Percentiles rank a stretch among this genome's conserved stretches.
Evolutionary conservation across 1,140 invertebrate genomes (phyloP).

Genomic region (Diorhabda carinulata): DNA sequence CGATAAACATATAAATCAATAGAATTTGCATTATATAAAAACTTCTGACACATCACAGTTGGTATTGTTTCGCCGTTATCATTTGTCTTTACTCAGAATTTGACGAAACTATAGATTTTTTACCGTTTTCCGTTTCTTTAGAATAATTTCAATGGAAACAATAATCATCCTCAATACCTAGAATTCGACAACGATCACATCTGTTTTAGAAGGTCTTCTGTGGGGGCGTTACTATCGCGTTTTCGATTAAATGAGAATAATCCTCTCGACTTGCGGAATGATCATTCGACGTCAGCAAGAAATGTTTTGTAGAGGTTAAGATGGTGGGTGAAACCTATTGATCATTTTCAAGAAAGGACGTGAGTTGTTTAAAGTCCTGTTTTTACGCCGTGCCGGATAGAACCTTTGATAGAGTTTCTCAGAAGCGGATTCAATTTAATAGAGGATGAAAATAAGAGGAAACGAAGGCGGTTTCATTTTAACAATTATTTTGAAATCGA

Average conservation of each 20-base stretch:
- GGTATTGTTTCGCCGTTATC: too few species aligned
- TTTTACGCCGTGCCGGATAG: background rate
- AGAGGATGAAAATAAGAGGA: too few species aligned
- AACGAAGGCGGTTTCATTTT: too few species aligned
- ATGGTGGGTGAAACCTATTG: background rate
- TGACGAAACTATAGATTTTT: too few species aligned
- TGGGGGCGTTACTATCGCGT: background rate
- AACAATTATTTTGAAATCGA: too few species aligned
- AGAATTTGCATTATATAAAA: too few species aligned
- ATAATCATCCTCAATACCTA: too few species aligned
- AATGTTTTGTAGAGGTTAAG: background rate
- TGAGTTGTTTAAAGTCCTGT: slow-evolving; percentile 2
- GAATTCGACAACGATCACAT: background rate
- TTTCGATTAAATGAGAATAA: background rate
- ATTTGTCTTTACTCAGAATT: too few species aligned
- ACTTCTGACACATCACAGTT: too few species aligned
- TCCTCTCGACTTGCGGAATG: background rate
- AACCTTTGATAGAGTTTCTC: background rate
- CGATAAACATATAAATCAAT: too few species aligned
- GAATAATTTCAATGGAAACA: too few species aligned
- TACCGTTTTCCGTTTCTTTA: too few species aligned
- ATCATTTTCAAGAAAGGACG: background rate
- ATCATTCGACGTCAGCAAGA: background rate
- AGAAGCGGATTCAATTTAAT: background rate
- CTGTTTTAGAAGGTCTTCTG: background rate